Conservation (phyloP, 2,888 invertebrate species). For the Pegoplata infirma region DNA sequence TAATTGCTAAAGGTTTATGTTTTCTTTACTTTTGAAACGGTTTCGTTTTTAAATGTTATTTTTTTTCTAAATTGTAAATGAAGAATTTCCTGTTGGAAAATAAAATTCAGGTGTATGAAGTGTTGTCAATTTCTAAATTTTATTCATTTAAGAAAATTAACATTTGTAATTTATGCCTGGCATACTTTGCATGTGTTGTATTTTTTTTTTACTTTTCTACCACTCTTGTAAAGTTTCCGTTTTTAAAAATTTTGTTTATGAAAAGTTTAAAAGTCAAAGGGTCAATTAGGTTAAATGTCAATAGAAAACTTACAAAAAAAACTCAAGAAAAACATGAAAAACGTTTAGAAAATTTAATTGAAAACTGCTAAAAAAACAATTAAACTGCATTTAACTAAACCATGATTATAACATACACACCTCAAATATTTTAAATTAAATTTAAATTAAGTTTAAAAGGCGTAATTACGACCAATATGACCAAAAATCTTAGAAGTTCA, state of each 20-base stretch:
- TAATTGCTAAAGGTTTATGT: constrained; percentile 2
- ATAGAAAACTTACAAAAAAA: constrained; percentile 1
- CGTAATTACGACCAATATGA: background rate
- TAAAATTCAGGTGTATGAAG: background rate
- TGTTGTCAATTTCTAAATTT: constrained; percentile 12
- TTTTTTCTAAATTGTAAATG: constrained; percentile 17
- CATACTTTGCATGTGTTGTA: constrained; percentile 43
- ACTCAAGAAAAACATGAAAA: too few relatives aligned
- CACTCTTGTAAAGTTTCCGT: constrained; percentile 30
- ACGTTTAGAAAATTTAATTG: background rate
- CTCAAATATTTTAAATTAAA: background rate
- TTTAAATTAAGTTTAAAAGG: background rate
- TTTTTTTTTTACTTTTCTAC: background rate
- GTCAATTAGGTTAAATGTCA: constrained; percentile 45
- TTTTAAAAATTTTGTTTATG: background rate
- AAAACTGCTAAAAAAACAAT: background rate
- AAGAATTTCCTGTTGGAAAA: constrained; percentile 27
- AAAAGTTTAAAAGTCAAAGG: constrained; percentile 57
- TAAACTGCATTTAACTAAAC: background rate
- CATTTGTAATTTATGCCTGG: constrained; percentile 47
- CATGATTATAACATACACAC: constrained; percentile 6
- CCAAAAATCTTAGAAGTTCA: background rate
- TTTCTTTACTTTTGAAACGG: background rate
- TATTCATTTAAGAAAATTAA: constrained; percentile 27
- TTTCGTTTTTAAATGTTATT: constrained; percentile 18